Evolutionary conservation across 1,140 invertebrate species (phyloP).

Genomic region (Venustaconcha ellipsiformis): DNA sequence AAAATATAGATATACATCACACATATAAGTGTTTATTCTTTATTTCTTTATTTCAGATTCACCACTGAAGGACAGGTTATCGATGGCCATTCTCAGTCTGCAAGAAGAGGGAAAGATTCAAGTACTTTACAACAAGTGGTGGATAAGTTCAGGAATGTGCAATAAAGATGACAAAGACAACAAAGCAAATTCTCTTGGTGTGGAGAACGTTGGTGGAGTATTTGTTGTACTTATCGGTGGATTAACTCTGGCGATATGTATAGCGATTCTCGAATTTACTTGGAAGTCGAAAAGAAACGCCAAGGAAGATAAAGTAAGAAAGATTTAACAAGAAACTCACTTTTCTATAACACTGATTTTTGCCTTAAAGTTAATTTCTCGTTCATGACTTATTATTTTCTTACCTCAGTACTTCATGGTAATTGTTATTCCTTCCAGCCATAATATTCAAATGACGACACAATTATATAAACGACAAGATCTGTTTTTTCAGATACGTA

Average conservation of each 20-base stretch:
- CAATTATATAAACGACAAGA: too few relatives aligned
- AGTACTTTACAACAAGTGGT: conserved; percentile 97
- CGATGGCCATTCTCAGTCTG: conserved; percentile 92
- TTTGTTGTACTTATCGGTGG: conserved; percentile 96
- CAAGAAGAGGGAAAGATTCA: conserved; percentile 95
- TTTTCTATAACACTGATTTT: too few relatives aligned
- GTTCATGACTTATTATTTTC: too few relatives aligned
- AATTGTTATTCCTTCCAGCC: too few relatives aligned
- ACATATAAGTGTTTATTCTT: neutral
- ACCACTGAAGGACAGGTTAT: conserved; percentile 95
- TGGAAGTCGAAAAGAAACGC: conserved; percentile 95
- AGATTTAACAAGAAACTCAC: neutral
- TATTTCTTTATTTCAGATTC: conserved; percentile 79
- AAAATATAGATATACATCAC: too few relatives aligned
- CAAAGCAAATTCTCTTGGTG: conserved; percentile 92
- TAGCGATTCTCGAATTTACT: conserved; percentile 94
- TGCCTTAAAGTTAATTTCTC: too few relatives aligned
- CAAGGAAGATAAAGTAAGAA: conserved; percentile 82
- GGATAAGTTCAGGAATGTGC: conserved; percentile 89
- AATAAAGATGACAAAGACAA: conserved; percentile 93
- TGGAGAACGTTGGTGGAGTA: conserved; percentile 95
- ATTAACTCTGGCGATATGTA: conserved; percentile 88
- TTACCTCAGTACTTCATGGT: too few relatives aligned
- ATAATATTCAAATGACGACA: too few relatives aligned
- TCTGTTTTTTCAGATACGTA: too few relatives aligned